Base-by-base conservation (phyloP, 2,888 invertebrate species). In the Octodonta nipae region DNA sequence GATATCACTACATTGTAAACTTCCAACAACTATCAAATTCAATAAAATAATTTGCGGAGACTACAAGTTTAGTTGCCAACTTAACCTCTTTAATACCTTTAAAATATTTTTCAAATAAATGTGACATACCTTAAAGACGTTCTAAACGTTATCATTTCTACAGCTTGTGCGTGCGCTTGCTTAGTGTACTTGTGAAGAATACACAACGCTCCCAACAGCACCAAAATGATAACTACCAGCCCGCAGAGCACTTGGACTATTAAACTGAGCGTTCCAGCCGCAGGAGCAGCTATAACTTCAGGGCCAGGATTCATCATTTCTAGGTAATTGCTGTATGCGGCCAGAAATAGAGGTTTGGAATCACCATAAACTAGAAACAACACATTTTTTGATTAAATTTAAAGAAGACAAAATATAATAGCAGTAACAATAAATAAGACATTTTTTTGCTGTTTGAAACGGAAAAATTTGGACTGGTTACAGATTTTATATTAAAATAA, bases 321-420 rank as follows among this genome's bases (percentile, higher is more conserved):
- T 42, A 86, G 73, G 54, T 83, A 88, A 36, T 73, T 73, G 51
- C 85, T 87, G 53, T 77, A 86, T 4, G 79, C 70, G 2, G 76
- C 66, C 39, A 79, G 52, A 44, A 66, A 55, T 30, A 65, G 56
- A 26, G 61, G 58, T 11, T 61, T 43, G 2, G 36, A 32, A 11
- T 34, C 57, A 13, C 67, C 68, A 45, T 63, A 62, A 26, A 73
- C 73, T 71, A 48, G 28, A 57, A 41, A 35, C 34, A 30, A 26
- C 11, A 5, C 5, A 17, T n/a, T n/a, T n/a, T n/a, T n/a, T n/a
- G n/a, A n/a, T n/a, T n/a, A n/a, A n/a, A n/a, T n/a, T n/a, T n/a
- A n/a, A n/a, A n/a, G n/a, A n/a, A n/a, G n/a, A n/a, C n/a, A n/a
- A n/a, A n/a, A n/a, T n/a, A n/a, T n/a, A n/a, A n/a, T n/a, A n/a